These are phyloP conservation scores for Campodea augens DNA, from an alignment of 1,140 invertebrate species.

Conservation along the genomic window DNA sequence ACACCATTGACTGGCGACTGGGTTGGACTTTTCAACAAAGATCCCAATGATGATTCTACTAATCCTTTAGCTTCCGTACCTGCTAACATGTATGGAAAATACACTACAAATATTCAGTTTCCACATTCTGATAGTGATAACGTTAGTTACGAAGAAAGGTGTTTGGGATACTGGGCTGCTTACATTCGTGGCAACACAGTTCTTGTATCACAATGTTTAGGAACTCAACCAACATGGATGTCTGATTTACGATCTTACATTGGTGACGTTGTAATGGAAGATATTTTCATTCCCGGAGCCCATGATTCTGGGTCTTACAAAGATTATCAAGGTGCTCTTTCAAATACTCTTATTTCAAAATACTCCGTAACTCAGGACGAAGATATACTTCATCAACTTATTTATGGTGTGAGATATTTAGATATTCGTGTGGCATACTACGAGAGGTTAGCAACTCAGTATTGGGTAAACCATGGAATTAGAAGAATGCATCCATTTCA, in stretches of 20 bases:
- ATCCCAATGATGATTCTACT: too few relatives aligned
- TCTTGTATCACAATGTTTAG: slow-evolving; percentile 22
- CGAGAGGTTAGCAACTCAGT: slow-evolving; percentile 20
- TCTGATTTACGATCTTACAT: slow-evolving; percentile 23
- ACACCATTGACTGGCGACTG: too few relatives aligned
- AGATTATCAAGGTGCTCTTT: slow-evolving; percentile 21
- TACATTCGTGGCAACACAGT: slow-evolving; percentile 15
- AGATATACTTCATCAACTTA: slow-evolving; percentile 32
- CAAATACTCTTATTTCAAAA: slow-evolving; percentile 25
- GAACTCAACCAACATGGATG: slow-evolving; percentile 39
- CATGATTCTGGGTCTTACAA: slow-evolving; percentile 39
- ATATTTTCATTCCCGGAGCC: slow-evolving; percentile 38
- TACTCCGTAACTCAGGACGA: slow-evolving; percentile 34
- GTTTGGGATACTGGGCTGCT: slow-evolving; percentile 21
- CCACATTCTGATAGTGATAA: too few relatives aligned
- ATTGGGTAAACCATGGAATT: slow-evolving; percentile 35
- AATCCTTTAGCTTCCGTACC: too few relatives aligned
- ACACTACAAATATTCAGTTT: too few relatives aligned
- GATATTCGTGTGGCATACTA: slow-evolving; percentile 37
- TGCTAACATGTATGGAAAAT: too few relatives aligned
- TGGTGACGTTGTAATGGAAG: slow-evolving; percentile 23
- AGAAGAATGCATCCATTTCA: slow-evolving; percentile 27
- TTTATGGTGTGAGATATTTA: slow-evolving; percentile 35
- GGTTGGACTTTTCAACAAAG: too few relatives aligned
- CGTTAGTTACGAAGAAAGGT: too few relatives aligned